Conservation (phyloP, 2,113 vertebrate genomes). For the Bagarius yarrelli region DNA sequence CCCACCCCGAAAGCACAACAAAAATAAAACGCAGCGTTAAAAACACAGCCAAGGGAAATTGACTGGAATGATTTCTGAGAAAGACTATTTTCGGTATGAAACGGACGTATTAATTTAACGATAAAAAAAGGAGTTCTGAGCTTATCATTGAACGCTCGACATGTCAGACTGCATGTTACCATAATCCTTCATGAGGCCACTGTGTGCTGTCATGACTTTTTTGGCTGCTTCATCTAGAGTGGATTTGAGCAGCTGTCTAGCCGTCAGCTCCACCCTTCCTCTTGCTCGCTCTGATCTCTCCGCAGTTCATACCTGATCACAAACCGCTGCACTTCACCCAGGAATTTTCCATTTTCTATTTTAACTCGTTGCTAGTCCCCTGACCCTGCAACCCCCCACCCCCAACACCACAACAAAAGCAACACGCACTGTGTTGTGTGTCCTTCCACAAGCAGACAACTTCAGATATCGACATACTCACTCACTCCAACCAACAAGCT, state of each 20-base stretch:
- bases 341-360: slow-evolving; percentile 80
- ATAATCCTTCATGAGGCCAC: not conserved
- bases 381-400: slow-evolving; percentile 38
- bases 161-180: not conserved
- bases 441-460: slow-evolving; percentile 54
- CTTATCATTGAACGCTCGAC: not conserved
- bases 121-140: not conserved
- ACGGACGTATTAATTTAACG: not conserved
- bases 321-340: slow-evolving; percentile 72
- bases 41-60: not conserved
- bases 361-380: slow-evolving; percentile 60
- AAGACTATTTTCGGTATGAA: not conserved
- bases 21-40: slow-evolving; percentile 23
- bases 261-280: slow-evolving; percentile 44
- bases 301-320: slow-evolving; percentile 76
- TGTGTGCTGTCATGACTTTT: not conserved
- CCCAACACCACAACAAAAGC: slow-evolving; percentile 48
- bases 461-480: slow-evolving; percentile 54
- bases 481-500: not conserved
- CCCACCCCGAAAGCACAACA: slow-evolving; percentile 20
- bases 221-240: slow-evolving; percentile 43
- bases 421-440: slow-evolving; percentile 45
- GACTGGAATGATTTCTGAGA: not conserved
- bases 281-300: slow-evolving; percentile 64
- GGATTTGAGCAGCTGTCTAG: slow-evolving; percentile 64